These are phyloP conservation scores for Drosophila biarmipes DNA, from an alignment of 1,140 invertebrate genomes.

Conservation along the genomic window DNA sequence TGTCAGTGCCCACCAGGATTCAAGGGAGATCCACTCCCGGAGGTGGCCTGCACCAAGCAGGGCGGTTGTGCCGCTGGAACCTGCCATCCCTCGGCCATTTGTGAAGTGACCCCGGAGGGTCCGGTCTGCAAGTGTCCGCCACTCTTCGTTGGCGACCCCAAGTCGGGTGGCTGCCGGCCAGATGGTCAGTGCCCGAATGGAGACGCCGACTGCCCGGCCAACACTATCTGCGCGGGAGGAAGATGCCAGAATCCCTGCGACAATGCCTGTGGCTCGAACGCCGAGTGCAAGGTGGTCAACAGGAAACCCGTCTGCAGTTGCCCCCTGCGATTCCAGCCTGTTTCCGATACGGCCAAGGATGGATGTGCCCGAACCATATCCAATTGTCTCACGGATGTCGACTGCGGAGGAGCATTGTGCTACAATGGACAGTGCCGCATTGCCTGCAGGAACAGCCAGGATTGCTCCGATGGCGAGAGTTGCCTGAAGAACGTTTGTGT, in stretches of 20 bases:
- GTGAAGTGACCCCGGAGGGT: constrained; percentile 88
- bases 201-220: constrained; percentile 90
- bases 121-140: constrained; percentile 91
- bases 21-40: constrained; percentile 91
- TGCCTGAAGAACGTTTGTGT: constrained; percentile 92
- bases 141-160: constrained; percentile 90
- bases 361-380: constrained; percentile 90
- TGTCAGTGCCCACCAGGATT: constrained; percentile 94
- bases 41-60: constrained; percentile 90
- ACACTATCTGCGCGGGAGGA: constrained; percentile 90
- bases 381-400: constrained; percentile 89
- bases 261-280: constrained; percentile 90
- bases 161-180: constrained; percentile 89
- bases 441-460: constrained; percentile 90
- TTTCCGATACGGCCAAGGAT: constrained; percentile 86
- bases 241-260: constrained; percentile 92
- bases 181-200: constrained; percentile 89
- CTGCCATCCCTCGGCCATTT: constrained; percentile 92
- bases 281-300: constrained; percentile 90
- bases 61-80: constrained; percentile 91
- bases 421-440: constrained; percentile 93
- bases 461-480: constrained; percentile 92
- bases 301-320: constrained; percentile 91
- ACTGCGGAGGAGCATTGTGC: constrained; percentile 92
- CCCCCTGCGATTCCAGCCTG: constrained; percentile 88